Base-by-base conservation (phyloP, 2,113 vertebrate genomes). In the Meleagris gallopavo region DNA sequence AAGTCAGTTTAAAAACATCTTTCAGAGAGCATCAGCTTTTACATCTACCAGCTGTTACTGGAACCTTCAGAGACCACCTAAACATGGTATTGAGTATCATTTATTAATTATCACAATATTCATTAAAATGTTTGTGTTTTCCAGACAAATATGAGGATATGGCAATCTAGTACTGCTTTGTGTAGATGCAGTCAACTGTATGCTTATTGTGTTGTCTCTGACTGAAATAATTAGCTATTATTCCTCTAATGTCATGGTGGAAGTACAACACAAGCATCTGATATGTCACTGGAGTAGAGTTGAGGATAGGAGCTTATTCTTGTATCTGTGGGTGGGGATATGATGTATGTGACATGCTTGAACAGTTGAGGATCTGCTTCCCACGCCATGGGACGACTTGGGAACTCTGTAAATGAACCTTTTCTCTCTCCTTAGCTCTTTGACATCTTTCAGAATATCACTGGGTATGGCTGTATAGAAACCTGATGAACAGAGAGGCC, bases 1-100 rank as follows among this genome's bases (percentile, higher is more conserved):
- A 29, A 85, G 9, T 46, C 43, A 67, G 12, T 94, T 66, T 50
- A 92, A 83, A 93, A 89, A 70, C 86, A 84, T n/a, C 24, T 74
- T 45, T 60, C 50, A 62, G 36, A 58, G 74, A 18, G 12, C 34
- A 81, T 61, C 58, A 90, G 40, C 29, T 52, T 21, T 72, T 69
- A 62, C 32, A 89, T 58, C 40, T 83, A 12, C 52, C 66, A 84
- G 73, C 69, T 81, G 76, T 81, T 74, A 67, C 90, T 86, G 77
- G 41, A 36, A 27, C 83, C 83, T 66, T 86, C 77, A 89, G 38
- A 89, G 61, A 40, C 57, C 13, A 25, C 40, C 64, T 87, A 89
- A 87, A 79, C 71, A 55, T 43, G 29, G 38, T 64, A 34, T 65
- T 75, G 55, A 89, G 22, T 77, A 79, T 87, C 82, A 55, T 55